Percentiles rank a stretch among this genome's conserved stretches.
Conservation (phyloP, 2,113 vertebrate species). For the Paradoxurus hermaphroditus region DNA sequence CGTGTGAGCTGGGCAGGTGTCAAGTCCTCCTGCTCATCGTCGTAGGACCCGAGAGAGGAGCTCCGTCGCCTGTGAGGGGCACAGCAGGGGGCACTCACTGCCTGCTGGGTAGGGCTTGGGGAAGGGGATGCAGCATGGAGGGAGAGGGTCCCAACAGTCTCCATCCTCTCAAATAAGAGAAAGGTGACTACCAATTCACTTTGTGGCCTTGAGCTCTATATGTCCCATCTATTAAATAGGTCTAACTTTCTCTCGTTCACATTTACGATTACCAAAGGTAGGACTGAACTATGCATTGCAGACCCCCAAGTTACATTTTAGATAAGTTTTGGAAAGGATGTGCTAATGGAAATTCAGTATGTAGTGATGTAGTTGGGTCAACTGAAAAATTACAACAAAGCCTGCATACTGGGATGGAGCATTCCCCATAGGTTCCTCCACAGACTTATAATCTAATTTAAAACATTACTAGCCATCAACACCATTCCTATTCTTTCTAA, state of each 20-base stretch:
- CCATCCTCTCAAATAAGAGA: neutral
- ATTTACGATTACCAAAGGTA: neutral
- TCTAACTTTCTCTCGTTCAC: neutral
- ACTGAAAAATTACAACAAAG: neutral
- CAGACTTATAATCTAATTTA: neutral
- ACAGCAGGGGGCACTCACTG: accelerated
- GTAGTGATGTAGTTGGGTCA: neutral
- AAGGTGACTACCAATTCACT: neutral
- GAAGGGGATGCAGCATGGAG: accelerated
- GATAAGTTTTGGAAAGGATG: neutral
- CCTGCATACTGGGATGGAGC: neutral
- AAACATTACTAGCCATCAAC: neutral
- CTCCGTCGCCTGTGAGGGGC: conserved; percentile 87
- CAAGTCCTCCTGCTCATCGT: conserved; percentile 93
- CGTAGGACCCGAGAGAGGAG: conserved; percentile 94
- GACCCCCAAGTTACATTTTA: neutral
- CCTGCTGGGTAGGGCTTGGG: neutral
- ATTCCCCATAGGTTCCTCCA: neutral
- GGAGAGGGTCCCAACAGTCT: too few species aligned
- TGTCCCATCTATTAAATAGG: neutral
- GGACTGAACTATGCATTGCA: neutral
- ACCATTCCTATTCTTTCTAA: neutral
- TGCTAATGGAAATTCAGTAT: neutral
- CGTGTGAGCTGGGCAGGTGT: conserved; percentile 94
- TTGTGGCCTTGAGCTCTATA: neutral